Evolutionary conservation across 2,113 vertebrate species (phyloP).

Genomic region (Zosterops japonicus): DNA sequence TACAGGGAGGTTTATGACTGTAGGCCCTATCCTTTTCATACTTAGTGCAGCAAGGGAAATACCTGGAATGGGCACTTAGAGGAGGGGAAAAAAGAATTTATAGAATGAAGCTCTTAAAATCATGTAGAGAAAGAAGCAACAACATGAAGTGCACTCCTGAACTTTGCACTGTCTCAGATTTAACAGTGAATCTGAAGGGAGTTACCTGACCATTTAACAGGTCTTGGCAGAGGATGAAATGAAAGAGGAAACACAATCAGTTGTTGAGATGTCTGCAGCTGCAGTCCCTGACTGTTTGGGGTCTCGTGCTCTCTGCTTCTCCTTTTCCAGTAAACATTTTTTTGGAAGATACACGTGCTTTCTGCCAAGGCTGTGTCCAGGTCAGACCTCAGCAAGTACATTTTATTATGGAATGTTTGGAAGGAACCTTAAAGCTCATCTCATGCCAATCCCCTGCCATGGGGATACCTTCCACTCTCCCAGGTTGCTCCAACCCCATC

Average conservation of each 20-base stretch:
- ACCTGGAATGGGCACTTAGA: background rate
- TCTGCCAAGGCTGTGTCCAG: background rate
- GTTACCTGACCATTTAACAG: background rate
- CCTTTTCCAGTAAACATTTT: background rate
- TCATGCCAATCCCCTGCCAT: accelerated
- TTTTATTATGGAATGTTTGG: background rate
- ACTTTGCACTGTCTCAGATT: background rate
- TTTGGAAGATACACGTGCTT: background rate
- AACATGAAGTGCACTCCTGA: background rate
- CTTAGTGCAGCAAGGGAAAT: background rate
- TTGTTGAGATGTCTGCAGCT: background rate
- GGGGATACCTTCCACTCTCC: background rate
- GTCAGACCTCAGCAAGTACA: background rate
- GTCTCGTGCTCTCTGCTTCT: background rate
- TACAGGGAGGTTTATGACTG: background rate
- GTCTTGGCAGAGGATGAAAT: background rate
- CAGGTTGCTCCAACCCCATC: background rate
- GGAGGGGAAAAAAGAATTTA: background rate
- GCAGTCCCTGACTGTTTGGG: background rate
- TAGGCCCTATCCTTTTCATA: background rate
- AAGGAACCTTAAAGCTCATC: background rate
- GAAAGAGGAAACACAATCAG: background rate
- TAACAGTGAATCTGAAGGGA: background rate
- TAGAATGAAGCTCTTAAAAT: background rate
- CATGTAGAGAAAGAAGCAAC: background rate